These are phyloP conservation scores for Epinephelus awoara DNA, from an alignment of 2,797 vertebrate genomes.

Conservation along the genomic window DNA sequence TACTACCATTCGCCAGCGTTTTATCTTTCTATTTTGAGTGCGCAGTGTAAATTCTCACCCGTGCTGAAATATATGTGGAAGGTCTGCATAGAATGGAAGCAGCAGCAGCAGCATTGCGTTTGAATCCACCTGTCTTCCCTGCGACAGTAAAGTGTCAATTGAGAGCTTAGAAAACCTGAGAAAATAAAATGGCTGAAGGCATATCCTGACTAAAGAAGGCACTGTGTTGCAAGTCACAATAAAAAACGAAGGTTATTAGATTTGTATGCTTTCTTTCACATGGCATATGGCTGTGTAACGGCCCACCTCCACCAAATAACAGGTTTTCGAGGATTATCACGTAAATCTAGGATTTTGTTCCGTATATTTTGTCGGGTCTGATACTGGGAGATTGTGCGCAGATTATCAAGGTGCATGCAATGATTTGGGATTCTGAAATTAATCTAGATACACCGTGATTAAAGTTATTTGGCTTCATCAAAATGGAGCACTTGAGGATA, in stretches of 20 bases:
- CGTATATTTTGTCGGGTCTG: not conserved
- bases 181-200: not conserved
- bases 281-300: not conserved
- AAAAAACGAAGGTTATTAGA: not conserved
- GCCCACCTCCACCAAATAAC: not conserved
- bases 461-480: constrained; percentile 34
- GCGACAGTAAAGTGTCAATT: constrained; percentile 1
- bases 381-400: not conserved
- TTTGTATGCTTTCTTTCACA: not conserved
- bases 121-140: constrained; percentile 14
- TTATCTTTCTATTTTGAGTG: constrained; percentile 51
- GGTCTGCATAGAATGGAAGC: constrained; percentile 16
- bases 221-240: not conserved
- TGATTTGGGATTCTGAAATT: constrained; percentile 13
- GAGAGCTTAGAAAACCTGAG: not conserved
- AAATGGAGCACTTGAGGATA: constrained; percentile 23
- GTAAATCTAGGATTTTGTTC: not conserved
- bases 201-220: not conserved
- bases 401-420: constrained; percentile 1
- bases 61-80: constrained; percentile 20
- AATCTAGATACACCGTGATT: constrained; percentile 30
- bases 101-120: constrained; percentile 23
- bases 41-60: constrained; percentile 42
- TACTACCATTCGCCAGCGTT: constrained; percentile 47
- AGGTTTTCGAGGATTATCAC: not conserved